These are phyloP conservation scores for Hypomecis atomaria DNA, from an alignment of 2,888 invertebrate genomes.

Conservation along the genomic window DNA sequence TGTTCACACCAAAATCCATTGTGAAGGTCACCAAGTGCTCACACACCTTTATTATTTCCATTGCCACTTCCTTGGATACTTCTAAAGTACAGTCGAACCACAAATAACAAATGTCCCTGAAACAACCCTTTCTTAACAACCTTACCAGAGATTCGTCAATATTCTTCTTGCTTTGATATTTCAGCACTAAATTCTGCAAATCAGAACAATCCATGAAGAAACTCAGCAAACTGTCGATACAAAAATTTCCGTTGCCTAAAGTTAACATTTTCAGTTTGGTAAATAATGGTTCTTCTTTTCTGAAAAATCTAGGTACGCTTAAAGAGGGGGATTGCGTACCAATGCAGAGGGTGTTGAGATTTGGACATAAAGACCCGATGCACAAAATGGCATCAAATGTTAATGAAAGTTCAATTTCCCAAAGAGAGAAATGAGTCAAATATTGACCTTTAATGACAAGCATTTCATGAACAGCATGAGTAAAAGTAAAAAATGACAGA, in stretches of 20 bases:
- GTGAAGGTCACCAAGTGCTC: constrained; percentile 70
- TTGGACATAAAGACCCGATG: constrained; percentile 73
- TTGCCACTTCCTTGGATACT: constrained; percentile 70
- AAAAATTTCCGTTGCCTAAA: constrained; percentile 75
- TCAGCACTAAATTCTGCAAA: constrained; percentile 69
- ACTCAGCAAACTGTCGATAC: constrained; percentile 66
- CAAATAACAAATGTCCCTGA: constrained; percentile 65
- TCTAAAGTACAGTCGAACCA: constrained; percentile 80
- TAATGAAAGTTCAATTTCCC: constrained; percentile 76
- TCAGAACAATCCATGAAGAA: constrained; percentile 74
- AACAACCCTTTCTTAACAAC: constrained; percentile 67
- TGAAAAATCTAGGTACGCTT: constrained; percentile 66
- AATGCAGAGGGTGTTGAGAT: constrained; percentile 70
- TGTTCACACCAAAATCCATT: constrained; percentile 67
- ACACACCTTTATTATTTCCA: constrained; percentile 69
- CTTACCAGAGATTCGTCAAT: constrained; percentile 66
- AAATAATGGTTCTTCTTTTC: constrained; percentile 65
- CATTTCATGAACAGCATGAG: constrained; percentile 70
- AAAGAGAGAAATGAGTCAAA: constrained; percentile 76
- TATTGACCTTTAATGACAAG: constrained; percentile 70
- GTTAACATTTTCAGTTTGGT: constrained; percentile 67
- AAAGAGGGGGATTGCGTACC: constrained; percentile 75
- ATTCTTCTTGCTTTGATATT: constrained; percentile 74
- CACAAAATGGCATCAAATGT: constrained; percentile 69
- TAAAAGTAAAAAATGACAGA: constrained; percentile 77